Conservation (phyloP, 2,888 invertebrate species). For the Carcina quercana region DNA sequence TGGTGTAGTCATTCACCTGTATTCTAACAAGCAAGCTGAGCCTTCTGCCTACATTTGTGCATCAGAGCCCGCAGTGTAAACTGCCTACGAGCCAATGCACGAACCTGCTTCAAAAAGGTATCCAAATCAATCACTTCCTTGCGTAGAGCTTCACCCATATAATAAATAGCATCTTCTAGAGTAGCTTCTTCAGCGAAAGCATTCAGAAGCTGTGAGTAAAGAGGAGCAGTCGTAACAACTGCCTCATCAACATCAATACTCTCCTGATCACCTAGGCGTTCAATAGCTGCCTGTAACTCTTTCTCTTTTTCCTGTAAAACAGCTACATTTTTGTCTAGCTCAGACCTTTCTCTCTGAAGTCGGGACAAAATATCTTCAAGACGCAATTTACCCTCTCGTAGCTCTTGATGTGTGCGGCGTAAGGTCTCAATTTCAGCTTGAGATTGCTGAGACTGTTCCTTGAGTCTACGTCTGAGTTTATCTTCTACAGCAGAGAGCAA, state of each 20-base stretch:
- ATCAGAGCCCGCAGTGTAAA: slow-evolving; percentile 96
- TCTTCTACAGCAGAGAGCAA: slow-evolving; percentile 96
- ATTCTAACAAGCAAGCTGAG: slow-evolving; percentile 86
- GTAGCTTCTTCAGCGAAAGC: slow-evolving; percentile 98
- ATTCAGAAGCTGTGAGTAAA: slow-evolving; percentile 96
- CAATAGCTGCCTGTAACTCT: slow-evolving; percentile 87
- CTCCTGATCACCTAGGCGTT: slow-evolving; percentile 84
- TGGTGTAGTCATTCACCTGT: too few relatives aligned
- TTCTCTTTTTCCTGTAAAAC: slow-evolving; percentile 90
- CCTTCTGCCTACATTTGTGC: slow-evolving; percentile 97
- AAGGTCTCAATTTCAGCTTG: slow-evolving; percentile 94
- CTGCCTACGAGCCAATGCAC: slow-evolving; percentile 95
- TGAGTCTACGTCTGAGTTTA: slow-evolving; percentile 88
- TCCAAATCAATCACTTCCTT: slow-evolving; percentile 96
- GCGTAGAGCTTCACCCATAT: slow-evolving; percentile 95
- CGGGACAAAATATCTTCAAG: slow-evolving; percentile 85
- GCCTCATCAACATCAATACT: slow-evolving; percentile 96
- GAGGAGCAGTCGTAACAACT: slow-evolving; percentile 95
- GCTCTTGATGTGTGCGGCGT: slow-evolving; percentile 88
- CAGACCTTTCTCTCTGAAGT: slow-evolving; percentile 84
- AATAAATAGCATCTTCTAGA: slow-evolving; percentile 98
- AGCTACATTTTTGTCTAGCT: slow-evolving; percentile 88
- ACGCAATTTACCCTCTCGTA: slow-evolving; percentile 87
- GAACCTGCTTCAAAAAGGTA: slow-evolving; percentile 96
- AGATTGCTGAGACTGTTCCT: slow-evolving; percentile 92